Base-by-base conservation (phyloP, 2,113 vertebrate species). In the Oryzias woworae region DNA sequence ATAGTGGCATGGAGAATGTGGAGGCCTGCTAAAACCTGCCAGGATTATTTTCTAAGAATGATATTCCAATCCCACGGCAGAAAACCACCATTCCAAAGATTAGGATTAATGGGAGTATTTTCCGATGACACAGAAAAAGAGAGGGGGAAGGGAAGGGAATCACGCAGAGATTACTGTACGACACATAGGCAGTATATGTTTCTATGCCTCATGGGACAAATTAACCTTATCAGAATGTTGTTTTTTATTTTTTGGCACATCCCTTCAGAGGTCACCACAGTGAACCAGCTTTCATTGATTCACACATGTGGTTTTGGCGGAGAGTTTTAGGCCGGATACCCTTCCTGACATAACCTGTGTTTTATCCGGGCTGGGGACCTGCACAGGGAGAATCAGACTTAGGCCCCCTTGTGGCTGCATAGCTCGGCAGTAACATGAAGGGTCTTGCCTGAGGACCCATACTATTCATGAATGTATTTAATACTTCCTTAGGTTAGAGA, bases 51-150 rank as follows among this genome's bases (percentile, higher is more conserved):
- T 87, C 69, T 59, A 77, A 73, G 73, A 75, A 45, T 83, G 77
- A 82, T 72, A 69, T 83, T 66, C 74, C 80, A 70, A 78, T 83
- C 80, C 75, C 62, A 65, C 48, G 26, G 61, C 73, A 80, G 79
- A 80, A 77, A 83, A 80, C 81, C 62, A 66, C 67, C 66, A 64
- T 77, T 77, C 81, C 63, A 83, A 79, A 81, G 84, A 89, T 89
- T 82, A 87, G 80, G 79, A 89, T 89, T 87, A 87, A 82, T 58
- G 72, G 49, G 53, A 71, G 70, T 70, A 58, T 84, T 85, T 73
- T 18, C 74, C 71, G 74, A 86, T 83, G 77, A 74, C 71, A 62
- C 66, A 72, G 63, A 80, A 71, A 77, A 58, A 64, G 64, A 58
- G 56, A 16, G 59, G 59, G 77, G 66, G 63, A 53, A 17, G 63